Evolutionary conservation across 2,888 invertebrate species (phyloP), one percentile per base, ranked within the genome.

Genomic region (Dendrolimus houi): DNA sequence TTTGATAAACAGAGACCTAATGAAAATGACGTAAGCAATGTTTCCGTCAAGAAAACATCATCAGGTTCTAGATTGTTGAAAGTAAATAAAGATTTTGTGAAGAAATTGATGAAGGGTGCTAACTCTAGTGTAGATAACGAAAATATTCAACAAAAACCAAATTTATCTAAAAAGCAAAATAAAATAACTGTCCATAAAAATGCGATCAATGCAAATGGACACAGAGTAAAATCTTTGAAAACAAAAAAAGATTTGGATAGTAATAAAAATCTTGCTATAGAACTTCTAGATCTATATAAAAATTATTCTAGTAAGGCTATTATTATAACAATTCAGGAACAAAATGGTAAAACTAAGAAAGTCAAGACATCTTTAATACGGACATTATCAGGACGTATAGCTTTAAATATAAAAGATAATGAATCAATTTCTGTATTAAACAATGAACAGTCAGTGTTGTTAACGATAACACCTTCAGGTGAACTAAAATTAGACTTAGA

Each of bases 351-450:
- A 9, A 56, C 58, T 1, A 66, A 60, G 56, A 52, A 65, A 55
- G 59, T 70, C 9, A 56, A 62, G 12, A 64, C 66, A 55, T 54
- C 60, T 10, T 13, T 80, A 12, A 68, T 59, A 54, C 71, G 62
- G 58, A 75, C 74, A 3, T 53, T 57, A 14, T 74, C 74, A n/a
- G 74, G 71, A 41, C 70, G 65, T 53, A 56, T 75, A 58, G 71
- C 67, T 14, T 55, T 75, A 42, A 63, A 71, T 61, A 57, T 72
- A 7, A 65, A 62, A 55, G 63, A 64, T 55, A 52, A 3, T 29
- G 3, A 67, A 52, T 55, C 59, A 40, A 58, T 57, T 14, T 53
- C 70, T 17, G 62, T 58, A 42, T 57, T 60, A 13, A 58, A 64
- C 55, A 42, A 53, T 41, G 64, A 60, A n/a, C 67, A 73, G 60